Evolutionary conservation across 2,113 vertebrate species (phyloP).

Genomic region (Seriola dumerili): DNA sequence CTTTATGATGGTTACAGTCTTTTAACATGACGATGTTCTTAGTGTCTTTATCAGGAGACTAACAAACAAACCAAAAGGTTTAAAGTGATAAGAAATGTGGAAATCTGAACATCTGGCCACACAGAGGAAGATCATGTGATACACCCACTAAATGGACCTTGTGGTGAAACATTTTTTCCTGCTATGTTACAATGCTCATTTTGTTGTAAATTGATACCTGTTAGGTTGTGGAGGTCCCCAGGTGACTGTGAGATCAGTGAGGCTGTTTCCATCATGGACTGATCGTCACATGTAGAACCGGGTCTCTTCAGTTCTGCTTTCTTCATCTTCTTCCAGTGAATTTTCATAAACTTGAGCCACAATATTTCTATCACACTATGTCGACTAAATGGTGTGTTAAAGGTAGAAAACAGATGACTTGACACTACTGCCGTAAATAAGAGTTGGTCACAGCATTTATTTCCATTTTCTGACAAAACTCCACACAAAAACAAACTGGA

Average conservation of each 20-base stretch:
- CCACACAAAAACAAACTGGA: conserved; percentile 80
- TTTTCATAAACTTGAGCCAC: neutral
- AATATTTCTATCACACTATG: too few species aligned
- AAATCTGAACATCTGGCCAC: too few species aligned
- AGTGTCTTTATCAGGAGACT: too few species aligned
- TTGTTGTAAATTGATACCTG: neutral
- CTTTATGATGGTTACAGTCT: too few species aligned
- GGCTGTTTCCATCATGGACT: too few species aligned
- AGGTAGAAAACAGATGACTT: conserved; percentile 37
- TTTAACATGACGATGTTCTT: too few species aligned
- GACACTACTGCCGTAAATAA: conserved; percentile 34
- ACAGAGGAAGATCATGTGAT: too few species aligned
- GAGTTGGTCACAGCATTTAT: conserved; percentile 77
- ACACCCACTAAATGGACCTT: too few species aligned
- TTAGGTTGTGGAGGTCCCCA: neutral
- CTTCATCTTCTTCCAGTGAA: neutral
- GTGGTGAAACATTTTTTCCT: too few species aligned
- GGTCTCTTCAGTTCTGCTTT: neutral
- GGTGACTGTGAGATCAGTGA: neutral
- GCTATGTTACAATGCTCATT: too few species aligned
- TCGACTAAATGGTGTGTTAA: neutral
- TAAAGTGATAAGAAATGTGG: too few species aligned
- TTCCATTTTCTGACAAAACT: conserved; percentile 75
- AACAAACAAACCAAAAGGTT: too few species aligned
- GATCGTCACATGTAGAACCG: neutral